These are phyloP conservation scores for Trilocha varians DNA, from an alignment of 2,888 invertebrate species.

Conservation along the genomic window DNA sequence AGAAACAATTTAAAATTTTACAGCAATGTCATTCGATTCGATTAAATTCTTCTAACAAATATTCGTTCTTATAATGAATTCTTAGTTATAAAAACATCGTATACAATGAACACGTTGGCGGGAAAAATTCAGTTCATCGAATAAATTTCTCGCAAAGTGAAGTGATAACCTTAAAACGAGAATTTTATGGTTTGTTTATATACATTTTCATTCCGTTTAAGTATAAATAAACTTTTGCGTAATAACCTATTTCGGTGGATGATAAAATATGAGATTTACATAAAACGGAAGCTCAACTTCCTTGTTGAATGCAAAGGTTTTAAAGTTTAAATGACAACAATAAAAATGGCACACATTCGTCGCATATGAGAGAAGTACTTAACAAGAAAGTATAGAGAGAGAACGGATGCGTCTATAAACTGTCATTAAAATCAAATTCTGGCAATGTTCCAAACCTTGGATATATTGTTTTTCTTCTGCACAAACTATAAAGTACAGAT, in stretches of 20 bases:
- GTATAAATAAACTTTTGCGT: not conserved
- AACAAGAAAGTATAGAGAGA: constrained; percentile 36
- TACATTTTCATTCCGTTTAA: not conserved
- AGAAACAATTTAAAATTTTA: too few species aligned
- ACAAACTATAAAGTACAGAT: constrained; percentile 42
- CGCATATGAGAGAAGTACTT: constrained; percentile 11
- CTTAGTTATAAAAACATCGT: not conserved
- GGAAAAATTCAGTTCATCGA: not conserved
- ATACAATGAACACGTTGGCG: not conserved
- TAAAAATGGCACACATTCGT: not conserved
- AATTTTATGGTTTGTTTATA: not conserved
- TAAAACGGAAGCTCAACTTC: not conserved
- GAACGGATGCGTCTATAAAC: constrained; percentile 58
- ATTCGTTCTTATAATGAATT: not conserved
- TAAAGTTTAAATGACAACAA: not conserved
- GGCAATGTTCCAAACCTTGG: constrained; percentile 53
- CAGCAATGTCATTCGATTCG: too few species aligned
- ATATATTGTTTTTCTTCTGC: constrained; percentile 59
- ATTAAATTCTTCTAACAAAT: not conserved
- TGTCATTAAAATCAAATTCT: constrained; percentile 70
- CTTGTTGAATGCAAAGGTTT: not conserved
- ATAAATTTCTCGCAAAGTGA: not conserved
- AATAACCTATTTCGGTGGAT: not conserved
- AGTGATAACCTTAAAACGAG: not conserved
- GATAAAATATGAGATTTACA: not conserved